Conservation (phyloP, 1,140 invertebrate species). For the Calliphora vicina region DNA sequence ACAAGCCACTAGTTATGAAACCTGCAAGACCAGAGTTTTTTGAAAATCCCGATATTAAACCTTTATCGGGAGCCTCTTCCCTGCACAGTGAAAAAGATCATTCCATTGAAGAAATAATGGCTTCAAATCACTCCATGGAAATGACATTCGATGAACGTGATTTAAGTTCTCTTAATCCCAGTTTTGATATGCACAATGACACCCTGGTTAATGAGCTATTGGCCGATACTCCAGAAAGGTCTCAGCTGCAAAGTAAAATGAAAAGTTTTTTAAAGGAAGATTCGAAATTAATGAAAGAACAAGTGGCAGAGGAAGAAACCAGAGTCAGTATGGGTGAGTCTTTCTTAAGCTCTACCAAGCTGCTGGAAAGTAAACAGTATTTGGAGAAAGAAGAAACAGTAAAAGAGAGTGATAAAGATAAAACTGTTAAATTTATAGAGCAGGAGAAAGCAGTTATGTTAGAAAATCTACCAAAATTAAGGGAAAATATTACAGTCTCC, state of each 20-base stretch:
- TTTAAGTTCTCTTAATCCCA: conserved; percentile 40
- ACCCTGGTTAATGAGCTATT: conserved; percentile 37
- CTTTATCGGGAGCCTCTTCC: not conserved
- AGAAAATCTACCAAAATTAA: not conserved
- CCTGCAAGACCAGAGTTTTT: not conserved
- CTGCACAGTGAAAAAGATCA: conserved; percentile 52
- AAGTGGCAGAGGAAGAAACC: no score
- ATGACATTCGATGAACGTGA: conserved; percentile 53
- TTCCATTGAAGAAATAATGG: conserved; percentile 58
- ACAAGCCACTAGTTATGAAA: not conserved
- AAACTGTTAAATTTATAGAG: no score
- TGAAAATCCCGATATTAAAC: conserved; percentile 19
- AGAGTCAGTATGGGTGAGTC: not conserved
- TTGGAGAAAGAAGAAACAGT: not conserved
- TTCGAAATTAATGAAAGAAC: no score
- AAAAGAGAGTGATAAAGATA: not conserved
- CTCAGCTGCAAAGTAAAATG: no score
- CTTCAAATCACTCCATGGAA: conserved; percentile 55
- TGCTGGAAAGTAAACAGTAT: not conserved
- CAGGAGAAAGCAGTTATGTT: no score
- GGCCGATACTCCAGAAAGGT: conserved; percentile 39
- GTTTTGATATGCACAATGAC: conserved; percentile 35
- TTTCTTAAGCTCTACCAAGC: not conserved
- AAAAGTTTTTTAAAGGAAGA: no score
- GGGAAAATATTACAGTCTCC: not conserved